A percentile compares a stretch with the other conserved stretches of the same genome.
phyloP scores from a whole-genome alignment of 2,113 vertebrate species.

The Dryoscopus gambensis region DNA sequence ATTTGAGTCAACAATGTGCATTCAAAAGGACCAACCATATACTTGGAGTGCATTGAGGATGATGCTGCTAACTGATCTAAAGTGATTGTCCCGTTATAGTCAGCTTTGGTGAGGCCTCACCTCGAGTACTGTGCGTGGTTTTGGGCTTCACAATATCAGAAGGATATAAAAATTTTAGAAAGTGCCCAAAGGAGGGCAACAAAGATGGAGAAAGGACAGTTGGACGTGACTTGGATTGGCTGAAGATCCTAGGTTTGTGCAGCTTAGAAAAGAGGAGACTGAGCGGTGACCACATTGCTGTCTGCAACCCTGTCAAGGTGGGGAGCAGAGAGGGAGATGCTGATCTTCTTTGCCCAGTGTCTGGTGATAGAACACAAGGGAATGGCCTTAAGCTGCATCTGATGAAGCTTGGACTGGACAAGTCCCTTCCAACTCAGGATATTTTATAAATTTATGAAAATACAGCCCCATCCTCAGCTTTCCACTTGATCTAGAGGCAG shows the following conservation, averaged over 20 bases:
- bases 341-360: background rate
- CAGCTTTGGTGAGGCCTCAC: background rate
- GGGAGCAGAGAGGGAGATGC: accelerated
- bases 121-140: background rate
- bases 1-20: background rate
- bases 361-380: background rate
- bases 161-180: background rate
- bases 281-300: background rate
- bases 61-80: background rate
- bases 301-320: background rate
- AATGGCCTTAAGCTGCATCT: background rate
- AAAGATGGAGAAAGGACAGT: background rate
- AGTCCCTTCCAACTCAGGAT: background rate
- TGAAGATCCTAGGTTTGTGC: background rate
- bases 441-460: background rate
- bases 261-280: background rate
- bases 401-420: background rate
- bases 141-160: background rate
- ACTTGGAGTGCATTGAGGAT: background rate
- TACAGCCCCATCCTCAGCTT: background rate
- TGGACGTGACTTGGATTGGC: background rate
- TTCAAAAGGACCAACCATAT: background rate
- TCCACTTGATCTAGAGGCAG: background rate
- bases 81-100: background rate
- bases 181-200: background rate